Percentiles rank a stretch among this genome's conserved stretches.
Conservation (phyloP, 2,113 vertebrate genomes). For the Clarias gariepinus region DNA sequence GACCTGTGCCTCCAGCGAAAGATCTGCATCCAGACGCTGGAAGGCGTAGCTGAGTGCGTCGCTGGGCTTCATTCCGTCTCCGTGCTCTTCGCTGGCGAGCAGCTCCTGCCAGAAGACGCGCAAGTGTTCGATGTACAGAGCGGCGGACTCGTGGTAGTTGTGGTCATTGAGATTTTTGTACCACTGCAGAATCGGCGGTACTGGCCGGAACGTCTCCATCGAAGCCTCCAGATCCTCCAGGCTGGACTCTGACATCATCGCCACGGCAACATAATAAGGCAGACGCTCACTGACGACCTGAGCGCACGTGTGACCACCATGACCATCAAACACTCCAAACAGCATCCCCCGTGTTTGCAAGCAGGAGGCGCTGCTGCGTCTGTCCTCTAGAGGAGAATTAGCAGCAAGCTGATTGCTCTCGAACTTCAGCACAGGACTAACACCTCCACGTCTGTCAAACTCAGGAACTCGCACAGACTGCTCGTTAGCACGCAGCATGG, state of each 20-base stretch:
- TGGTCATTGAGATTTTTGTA: slow-evolving; percentile 82
- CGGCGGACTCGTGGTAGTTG: slow-evolving; percentile 78
- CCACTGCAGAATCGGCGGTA: slow-evolving; percentile 87
- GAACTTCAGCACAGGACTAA: slow-evolving; percentile 80
- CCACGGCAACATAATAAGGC: slow-evolving; percentile 85
- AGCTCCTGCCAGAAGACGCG: slow-evolving; percentile 94
- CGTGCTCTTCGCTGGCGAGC: slow-evolving; percentile 79
- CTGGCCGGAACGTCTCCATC: slow-evolving; percentile 79
- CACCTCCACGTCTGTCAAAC: slow-evolving; percentile 68
- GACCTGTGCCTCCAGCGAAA: slow-evolving; percentile 91
- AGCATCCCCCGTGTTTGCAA: slow-evolving; percentile 87
- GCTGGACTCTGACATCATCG: slow-evolving; percentile 82
- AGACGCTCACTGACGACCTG: slow-evolving; percentile 90
- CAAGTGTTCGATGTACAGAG: slow-evolving; percentile 84
- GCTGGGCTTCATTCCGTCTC: slow-evolving; percentile 73
- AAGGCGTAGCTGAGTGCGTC: slow-evolving; percentile 87
- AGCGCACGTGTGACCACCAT: slow-evolving; percentile 87
- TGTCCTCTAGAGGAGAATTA: slow-evolving; percentile 89
- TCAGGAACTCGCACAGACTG: slow-evolving; percentile 74
- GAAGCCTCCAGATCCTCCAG: slow-evolving; percentile 86
- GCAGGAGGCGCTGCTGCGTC: slow-evolving; percentile 83
- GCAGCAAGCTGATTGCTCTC: slow-evolving; percentile 92
- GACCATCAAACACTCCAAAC: slow-evolving; percentile 93
- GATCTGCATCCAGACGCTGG: slow-evolving; percentile 87
- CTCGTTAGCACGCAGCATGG: slow-evolving; percentile 80